phyloP scores from a whole-genome alignment of 2,888 invertebrate species.

The Hecatera dysodea region DNA sequence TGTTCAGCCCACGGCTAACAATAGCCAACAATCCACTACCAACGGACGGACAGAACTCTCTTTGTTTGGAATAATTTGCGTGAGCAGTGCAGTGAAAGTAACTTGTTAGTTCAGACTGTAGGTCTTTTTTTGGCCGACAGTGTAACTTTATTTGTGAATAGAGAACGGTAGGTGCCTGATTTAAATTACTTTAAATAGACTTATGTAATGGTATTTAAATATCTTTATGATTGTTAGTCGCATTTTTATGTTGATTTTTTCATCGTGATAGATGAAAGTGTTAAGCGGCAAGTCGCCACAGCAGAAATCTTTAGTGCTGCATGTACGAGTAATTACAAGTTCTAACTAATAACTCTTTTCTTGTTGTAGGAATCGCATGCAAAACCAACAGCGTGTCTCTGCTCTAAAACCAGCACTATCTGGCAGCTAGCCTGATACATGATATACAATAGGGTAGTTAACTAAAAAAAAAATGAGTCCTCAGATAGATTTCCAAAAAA shows the following conservation, averaged over 20 bases:
- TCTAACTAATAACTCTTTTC: neutral
- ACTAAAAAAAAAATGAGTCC: too few relatives aligned
- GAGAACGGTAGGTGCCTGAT: constrained; percentile 46
- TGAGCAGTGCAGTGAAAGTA: constrained; percentile 67
- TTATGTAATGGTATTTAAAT: constrained; percentile 46
- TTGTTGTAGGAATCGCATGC: neutral
- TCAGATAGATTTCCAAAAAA: too few relatives aligned
- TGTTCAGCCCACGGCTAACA: constrained; percentile 47
- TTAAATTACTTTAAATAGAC: constrained; percentile 48
- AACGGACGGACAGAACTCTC: constrained; percentile 47
- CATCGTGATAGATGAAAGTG: constrained; percentile 7
- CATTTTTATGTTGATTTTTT: constrained; percentile 19
- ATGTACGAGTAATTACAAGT: too few relatives aligned
- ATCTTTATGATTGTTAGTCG: constrained; percentile 14
- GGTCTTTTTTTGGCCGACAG: constrained; percentile 42
- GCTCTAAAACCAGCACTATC: neutral
- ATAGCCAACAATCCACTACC: constrained; percentile 48
- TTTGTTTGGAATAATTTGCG: constrained; percentile 60
- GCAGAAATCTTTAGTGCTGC: neutral
- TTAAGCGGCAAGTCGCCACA: neutral
- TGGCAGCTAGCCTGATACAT: neutral
- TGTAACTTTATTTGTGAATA: constrained; percentile 45
- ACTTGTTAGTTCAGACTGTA: constrained; percentile 38
- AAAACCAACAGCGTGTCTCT: neutral
- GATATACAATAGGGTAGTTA: too few relatives aligned